Evolutionary conservation across 2,888 invertebrate species (phyloP).

Genomic region (Liopterus haemorrhoidalis): DNA sequence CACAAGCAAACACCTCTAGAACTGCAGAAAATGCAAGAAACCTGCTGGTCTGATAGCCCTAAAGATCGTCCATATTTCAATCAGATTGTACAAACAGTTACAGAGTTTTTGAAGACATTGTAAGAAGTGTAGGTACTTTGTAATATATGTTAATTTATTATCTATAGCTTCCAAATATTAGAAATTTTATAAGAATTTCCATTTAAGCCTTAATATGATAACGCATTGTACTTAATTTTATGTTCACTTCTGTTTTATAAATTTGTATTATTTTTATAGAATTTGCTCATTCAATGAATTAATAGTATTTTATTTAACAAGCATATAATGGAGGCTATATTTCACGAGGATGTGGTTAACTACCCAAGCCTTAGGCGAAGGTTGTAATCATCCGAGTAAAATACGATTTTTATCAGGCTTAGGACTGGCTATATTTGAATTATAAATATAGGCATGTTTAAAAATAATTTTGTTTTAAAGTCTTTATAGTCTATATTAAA

Average conservation of each 20-base stretch:
- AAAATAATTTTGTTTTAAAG: no score
- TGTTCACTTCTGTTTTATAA: conserved; percentile 44
- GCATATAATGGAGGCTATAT: no score
- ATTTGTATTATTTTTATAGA: conserved; percentile 42
- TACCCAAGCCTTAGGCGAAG: no score
- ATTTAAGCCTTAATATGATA: conserved; percentile 28
- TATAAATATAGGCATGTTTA: no score
- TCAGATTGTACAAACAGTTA: conserved; percentile 51
- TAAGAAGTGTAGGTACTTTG: conserved; percentile 32
- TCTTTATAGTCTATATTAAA: no score
- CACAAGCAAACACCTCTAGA: conserved; percentile 59
- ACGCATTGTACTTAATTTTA: conserved; percentile 34
- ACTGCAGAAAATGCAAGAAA: conserved; percentile 55
- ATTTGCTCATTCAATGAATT: no score
- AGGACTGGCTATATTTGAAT: no score
- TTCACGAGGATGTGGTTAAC: no score
- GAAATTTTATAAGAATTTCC: conserved; percentile 13
- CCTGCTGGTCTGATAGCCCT: conserved; percentile 64
- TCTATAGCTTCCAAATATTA: conserved; percentile 20
- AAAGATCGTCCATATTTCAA: conserved; percentile 63
- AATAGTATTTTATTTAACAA: no score
- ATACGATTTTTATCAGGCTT: no score
- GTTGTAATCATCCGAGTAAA: no score
- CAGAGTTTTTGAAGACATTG: conserved; percentile 47
- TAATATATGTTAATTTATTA: conserved; percentile 14